These are phyloP conservation scores for Cricetomys ansorgei DNA, from an alignment of 2,113 vertebrate species.

Conservation along the genomic window DNA sequence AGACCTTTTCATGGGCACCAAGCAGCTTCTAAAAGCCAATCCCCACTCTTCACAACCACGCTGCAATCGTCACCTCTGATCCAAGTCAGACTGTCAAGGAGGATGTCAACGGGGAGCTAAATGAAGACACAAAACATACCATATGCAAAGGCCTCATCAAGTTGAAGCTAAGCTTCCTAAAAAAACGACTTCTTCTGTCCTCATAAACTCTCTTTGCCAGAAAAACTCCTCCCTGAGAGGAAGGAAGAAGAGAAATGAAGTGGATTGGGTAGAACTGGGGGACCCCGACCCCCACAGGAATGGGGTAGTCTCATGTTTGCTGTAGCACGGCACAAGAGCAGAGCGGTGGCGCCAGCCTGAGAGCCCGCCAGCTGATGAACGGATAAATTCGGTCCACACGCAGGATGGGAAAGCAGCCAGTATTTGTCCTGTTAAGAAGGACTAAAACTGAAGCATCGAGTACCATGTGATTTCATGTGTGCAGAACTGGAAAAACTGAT, in stretches of 20 bases:
- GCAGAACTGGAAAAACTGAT: neutral
- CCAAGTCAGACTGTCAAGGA: neutral
- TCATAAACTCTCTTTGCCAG: neutral
- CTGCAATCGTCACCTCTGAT: no score
- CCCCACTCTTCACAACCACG: neutral
- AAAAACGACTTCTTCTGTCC: neutral
- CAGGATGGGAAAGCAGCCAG: no score
- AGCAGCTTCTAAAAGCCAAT: neutral
- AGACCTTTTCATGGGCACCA: neutral
- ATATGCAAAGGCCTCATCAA: neutral
- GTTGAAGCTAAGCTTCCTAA: neutral
- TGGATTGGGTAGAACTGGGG: neutral
- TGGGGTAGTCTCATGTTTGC: neutral
- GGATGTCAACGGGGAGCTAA: no score
- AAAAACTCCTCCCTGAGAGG: neutral
- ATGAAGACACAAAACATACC: neutral
- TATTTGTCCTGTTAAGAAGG: no score
- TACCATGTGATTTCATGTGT: no score
- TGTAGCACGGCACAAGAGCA: neutral
- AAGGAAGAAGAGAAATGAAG: neutral
- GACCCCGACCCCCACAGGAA: neutral
- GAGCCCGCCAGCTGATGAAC: neutral
- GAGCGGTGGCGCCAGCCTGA: neutral
- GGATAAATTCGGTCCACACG: no score
- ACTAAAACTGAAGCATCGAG: no score